These are phyloP conservation scores for Nestor notabilis DNA, from an alignment of 2,113 vertebrate genomes.

Conservation along the genomic window DNA sequence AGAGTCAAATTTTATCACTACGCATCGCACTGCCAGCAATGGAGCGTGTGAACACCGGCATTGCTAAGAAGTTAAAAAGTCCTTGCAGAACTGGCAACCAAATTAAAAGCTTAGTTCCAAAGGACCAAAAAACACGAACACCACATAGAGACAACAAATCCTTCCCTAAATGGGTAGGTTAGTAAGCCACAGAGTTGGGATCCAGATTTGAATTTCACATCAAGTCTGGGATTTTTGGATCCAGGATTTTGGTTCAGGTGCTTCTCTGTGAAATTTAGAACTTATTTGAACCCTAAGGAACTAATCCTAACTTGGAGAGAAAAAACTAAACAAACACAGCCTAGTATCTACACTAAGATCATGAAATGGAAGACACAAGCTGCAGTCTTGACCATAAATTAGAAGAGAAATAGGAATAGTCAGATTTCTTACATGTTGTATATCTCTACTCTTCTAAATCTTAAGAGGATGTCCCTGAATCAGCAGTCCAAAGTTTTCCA, in stretches of 20 bases:
- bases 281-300: constrained; percentile 43
- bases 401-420: constrained; percentile 41
- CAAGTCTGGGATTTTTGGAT: constrained; percentile 55
- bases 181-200: constrained; percentile 59
- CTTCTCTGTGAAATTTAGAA: constrained; percentile 61
- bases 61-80: constrained; percentile 38
- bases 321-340: constrained; percentile 24
- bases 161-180: constrained; percentile 33
- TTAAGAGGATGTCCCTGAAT: constrained; percentile 15
- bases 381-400: constrained; percentile 44
- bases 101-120: constrained; percentile 64
- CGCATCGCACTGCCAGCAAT: constrained; percentile 49
- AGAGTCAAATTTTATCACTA: constrained; percentile 71
- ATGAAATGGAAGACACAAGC: constrained; percentile 70
- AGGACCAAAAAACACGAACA: constrained; percentile 54
- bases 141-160: constrained; percentile 35
- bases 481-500: constrained; percentile 22
- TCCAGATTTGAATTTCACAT: constrained; percentile 52
- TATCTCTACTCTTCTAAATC: not conserved
- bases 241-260: constrained; percentile 64
- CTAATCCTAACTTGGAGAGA: constrained; percentile 45
- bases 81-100: constrained; percentile 58
- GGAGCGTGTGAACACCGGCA: constrained; percentile 40
- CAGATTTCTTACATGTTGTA: not conserved
- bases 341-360: constrained; percentile 20